A percentile compares a stretch with the other conserved stretches of the same genome.
These are phyloP conservation scores for Latrodectus geometricus DNA, from an alignment of 1,140 invertebrate species.

Conservation along the genomic window DNA sequence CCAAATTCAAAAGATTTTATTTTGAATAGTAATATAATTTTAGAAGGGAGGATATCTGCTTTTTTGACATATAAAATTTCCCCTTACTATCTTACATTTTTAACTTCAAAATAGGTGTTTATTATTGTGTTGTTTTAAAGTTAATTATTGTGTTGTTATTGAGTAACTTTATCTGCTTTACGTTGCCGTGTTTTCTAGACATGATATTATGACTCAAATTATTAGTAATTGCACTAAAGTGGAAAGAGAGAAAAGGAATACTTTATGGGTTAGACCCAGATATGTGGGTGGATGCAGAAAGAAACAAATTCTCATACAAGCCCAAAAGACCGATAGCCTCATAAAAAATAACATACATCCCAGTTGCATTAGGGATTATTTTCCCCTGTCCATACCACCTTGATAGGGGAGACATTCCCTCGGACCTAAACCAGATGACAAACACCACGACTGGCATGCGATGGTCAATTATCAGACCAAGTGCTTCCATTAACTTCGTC, in stretches of 20 bases:
- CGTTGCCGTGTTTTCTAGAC: too few relatives aligned
- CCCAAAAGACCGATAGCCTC: slow-evolving; percentile 12
- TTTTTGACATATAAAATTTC: too few relatives aligned
- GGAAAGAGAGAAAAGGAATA: neutral
- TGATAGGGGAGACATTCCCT: neutral
- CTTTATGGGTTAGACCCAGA: neutral
- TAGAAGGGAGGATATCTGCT: too few relatives aligned
- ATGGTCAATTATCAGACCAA: slow-evolving; percentile 57
- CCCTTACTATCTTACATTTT: too few relatives aligned
- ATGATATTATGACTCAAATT: too few relatives aligned
- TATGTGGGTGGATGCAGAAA: neutral
- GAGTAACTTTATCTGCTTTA: too few relatives aligned
- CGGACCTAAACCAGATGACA: slow-evolving; percentile 20
- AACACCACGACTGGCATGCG: slow-evolving; percentile 44
- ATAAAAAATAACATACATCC: neutral
- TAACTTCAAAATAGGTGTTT: too few relatives aligned
- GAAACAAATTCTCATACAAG: neutral
- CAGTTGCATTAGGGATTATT: slow-evolving; percentile 15
- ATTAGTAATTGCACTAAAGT: too few relatives aligned
- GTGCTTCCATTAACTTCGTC: slow-evolving; percentile 42
- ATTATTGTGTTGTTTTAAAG: too few relatives aligned
- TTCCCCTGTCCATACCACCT: neutral
- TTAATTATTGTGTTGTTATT: too few relatives aligned
- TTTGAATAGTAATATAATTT: too few relatives aligned
- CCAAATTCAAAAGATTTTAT: too few relatives aligned